phyloP scores from a whole-genome alignment of 1,140 invertebrate species.

The Neotoxoptera formosana region DNA sequence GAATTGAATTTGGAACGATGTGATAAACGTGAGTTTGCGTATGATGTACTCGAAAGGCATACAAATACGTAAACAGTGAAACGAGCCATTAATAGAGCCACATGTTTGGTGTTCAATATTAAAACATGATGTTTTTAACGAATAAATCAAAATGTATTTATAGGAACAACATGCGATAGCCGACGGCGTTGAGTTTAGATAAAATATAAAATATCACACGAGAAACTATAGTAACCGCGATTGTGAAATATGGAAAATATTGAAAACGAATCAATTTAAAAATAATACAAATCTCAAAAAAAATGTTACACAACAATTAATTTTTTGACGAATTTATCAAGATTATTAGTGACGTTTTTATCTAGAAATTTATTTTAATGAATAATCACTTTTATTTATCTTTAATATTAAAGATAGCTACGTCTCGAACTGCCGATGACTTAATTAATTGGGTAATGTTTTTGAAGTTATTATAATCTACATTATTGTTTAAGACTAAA shows the following conservation, averaged over 20 bases:
- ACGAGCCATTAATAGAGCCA: background rate
- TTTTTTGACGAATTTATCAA: background rate
- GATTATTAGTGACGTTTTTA: background rate
- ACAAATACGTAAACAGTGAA: background rate
- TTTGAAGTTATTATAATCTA: background rate
- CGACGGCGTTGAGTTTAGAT: background rate
- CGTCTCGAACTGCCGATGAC: background rate
- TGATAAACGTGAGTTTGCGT: background rate
- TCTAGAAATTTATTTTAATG: background rate
- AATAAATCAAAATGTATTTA: background rate
- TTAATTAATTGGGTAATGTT: background rate
- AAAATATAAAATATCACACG: background rate
- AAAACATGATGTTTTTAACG: background rate
- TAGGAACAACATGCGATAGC: background rate
- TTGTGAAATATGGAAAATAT: background rate
- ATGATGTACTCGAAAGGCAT: background rate
- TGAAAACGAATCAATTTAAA: background rate
- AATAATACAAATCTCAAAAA: background rate
- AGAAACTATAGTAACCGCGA: background rate
- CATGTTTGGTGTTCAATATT: background rate
- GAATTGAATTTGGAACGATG: background rate
- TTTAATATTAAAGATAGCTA: background rate
- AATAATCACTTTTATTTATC: slow-evolving; percentile 12
- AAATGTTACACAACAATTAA: background rate
- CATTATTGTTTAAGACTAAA: background rate